A percentile compares a stretch with the other conserved stretches of the same genome.
These are phyloP conservation scores for Lasaia peninsularis DNA, from an alignment of 1,140 invertebrate genomes.

Conservation along the genomic window DNA sequence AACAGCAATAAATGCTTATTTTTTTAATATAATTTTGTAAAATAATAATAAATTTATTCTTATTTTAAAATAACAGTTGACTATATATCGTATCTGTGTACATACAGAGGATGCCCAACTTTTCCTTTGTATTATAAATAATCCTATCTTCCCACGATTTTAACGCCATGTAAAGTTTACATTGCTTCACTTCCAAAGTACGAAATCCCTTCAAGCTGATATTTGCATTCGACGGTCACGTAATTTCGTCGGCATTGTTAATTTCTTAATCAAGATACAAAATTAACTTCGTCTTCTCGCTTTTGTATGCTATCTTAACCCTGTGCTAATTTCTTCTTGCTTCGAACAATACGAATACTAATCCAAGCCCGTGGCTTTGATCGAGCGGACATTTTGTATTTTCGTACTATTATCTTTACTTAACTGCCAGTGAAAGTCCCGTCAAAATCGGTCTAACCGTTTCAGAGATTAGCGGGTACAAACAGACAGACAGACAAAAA, in stretches of 20 bases:
- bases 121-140: slow-evolving; percentile 13
- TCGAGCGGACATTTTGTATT: too few species aligned
- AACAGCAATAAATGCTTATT: too few species aligned
- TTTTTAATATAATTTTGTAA: too few species aligned
- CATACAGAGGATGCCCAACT: background rate
- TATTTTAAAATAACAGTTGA: too few species aligned
- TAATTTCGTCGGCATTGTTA: slow-evolving; percentile 37
- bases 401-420: too few species aligned
- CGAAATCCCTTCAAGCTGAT: slow-evolving; percentile 19
- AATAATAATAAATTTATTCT: too few species aligned
- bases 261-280: slow-evolving; percentile 43
- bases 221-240: slow-evolving; percentile 32
- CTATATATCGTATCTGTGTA: background rate
- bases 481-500: too few species aligned
- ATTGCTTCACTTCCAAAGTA: slow-evolving; percentile 1
- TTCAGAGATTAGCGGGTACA: too few species aligned
- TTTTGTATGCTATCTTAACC: slow-evolving; percentile 33
- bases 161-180: background rate
- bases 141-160: slow-evolving; percentile 1
- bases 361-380: too few species aligned
- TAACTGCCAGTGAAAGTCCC: too few species aligned
- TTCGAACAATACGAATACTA: background rate
- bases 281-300: slow-evolving; percentile 32
- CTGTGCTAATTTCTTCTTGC: slow-evolving; percentile 22
- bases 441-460: too few species aligned